phyloP scores from a whole-genome alignment of 92 coral and sea anemone species.

The Actinernus sp. region DNA sequence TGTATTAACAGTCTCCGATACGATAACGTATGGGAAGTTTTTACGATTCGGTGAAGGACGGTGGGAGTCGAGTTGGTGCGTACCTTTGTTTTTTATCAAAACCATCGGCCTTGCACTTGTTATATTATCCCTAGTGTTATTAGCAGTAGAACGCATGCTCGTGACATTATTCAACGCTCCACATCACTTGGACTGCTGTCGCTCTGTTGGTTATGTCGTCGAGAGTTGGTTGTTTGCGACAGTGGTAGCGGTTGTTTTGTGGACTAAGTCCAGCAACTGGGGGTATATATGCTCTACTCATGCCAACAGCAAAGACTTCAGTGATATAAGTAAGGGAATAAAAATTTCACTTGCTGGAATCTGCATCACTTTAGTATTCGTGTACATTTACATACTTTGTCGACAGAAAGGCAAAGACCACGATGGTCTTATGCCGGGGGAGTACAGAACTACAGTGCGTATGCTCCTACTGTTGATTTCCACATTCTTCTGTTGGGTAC shows the following conservation, averaged over 20 bases:
- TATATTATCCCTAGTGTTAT: conserved; percentile 66
- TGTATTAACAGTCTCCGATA: conserved; percentile 77
- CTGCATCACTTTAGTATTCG: conserved; percentile 55
- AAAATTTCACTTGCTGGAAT: conserved; percentile 60
- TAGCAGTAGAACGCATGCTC: conserved; percentile 72
- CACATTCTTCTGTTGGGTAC: conserved; percentile 75
- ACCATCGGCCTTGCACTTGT: conserved; percentile 75
- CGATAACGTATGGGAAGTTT: conserved; percentile 75
- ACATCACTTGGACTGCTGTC: conserved; percentile 76
- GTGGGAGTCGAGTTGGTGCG: conserved; percentile 77
- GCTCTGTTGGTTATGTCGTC: conserved; percentile 81
- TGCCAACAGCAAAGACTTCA: conserved; percentile 60
- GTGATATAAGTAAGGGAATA: conserved; percentile 72
- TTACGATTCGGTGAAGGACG: conserved; percentile 73
- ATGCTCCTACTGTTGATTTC: conserved; percentile 67
- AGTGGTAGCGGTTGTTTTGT: conserved; percentile 73
- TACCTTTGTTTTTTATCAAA: conserved; percentile 82
- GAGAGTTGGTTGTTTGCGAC: conserved; percentile 89
- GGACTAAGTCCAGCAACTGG: conserved; percentile 85
- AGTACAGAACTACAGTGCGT: conserved; percentile 75
- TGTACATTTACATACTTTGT: conserved; percentile 62
- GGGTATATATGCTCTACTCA: conserved; percentile 86
- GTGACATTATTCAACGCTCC: conserved; percentile 64
- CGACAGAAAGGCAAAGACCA: conserved; percentile 56
- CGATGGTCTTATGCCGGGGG: conserved; percentile 25